Conservation (phyloP, 2,113 vertebrate species). For the Planiliza haematocheilus region DNA sequence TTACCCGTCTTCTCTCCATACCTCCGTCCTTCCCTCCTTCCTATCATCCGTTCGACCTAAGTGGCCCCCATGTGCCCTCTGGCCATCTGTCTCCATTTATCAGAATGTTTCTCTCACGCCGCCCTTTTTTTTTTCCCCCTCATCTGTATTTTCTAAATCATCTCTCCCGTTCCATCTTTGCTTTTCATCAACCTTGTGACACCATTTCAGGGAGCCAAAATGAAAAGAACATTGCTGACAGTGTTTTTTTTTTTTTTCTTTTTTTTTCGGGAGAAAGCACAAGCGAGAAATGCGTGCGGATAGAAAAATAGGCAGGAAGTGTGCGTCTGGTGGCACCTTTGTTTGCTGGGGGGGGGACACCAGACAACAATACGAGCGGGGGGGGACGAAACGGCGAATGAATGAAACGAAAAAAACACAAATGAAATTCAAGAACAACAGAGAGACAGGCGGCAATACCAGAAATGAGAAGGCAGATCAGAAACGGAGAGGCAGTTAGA, state of each 20-base stretch:
- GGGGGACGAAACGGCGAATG: no score
- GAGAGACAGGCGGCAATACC: neutral
- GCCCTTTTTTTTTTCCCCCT: no score
- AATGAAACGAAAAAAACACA: slow-evolving; percentile 3
- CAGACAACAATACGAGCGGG: no score
- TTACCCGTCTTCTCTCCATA: neutral
- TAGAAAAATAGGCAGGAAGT: neutral
- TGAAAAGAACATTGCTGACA: slow-evolving; percentile 47
- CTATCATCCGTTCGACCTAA: slow-evolving; percentile 33
- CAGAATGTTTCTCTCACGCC: slow-evolving; percentile 1
- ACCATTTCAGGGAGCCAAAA: slow-evolving; percentile 23
- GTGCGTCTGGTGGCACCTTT: neutral
- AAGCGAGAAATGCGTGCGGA: neutral
- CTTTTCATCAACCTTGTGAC: slow-evolving; percentile 35
- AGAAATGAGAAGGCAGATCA: slow-evolving; percentile 3
- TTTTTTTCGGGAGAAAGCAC: no score
- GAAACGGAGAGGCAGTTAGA: slow-evolving; percentile 8
- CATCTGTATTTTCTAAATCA: slow-evolving; percentile 42
- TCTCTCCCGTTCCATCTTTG: slow-evolving; percentile 17
- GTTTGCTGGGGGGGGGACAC: no score
- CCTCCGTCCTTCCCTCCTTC: slow-evolving; percentile 19
- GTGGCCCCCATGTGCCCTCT: slow-evolving; percentile 34
- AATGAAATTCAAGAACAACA: slow-evolving; percentile 4
- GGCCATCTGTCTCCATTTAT: slow-evolving; percentile 54
- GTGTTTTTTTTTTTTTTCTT: no score